Percentiles rank a stretch among this genome's conserved stretches.
Conservation (phyloP, 2,797 vertebrate species). For the Melanitta fusca region DNA sequence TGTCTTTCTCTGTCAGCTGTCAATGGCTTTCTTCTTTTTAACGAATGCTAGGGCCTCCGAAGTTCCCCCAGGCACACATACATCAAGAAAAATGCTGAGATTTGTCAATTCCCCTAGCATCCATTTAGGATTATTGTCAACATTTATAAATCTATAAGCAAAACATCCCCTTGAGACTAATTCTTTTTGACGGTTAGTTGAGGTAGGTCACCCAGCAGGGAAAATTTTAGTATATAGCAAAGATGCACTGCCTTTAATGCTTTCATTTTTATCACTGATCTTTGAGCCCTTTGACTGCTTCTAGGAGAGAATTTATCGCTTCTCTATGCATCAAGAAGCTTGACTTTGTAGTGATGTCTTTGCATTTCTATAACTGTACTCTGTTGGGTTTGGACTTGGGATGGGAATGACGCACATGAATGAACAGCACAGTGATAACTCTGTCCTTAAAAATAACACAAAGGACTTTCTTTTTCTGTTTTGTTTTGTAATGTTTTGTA, state of each 20-base stretch:
- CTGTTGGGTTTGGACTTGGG: neutral
- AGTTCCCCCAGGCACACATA: slow-evolving; percentile 66
- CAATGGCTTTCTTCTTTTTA: slow-evolving; percentile 60
- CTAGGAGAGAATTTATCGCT: neutral
- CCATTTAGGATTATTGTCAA: slow-evolving; percentile 81
- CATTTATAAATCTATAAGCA: slow-evolving; percentile 77
- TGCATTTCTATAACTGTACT: neutral
- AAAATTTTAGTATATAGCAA: slow-evolving; percentile 54
- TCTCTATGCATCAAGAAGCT: neutral
- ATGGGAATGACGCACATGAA: neutral
- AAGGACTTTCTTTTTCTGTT: neutral
- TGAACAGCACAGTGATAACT: neutral
- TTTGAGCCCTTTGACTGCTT: slow-evolving; percentile 20
- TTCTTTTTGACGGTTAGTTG: slow-evolving; percentile 70
- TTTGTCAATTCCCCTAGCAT: slow-evolving; percentile 79
- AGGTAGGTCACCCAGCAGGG: slow-evolving; percentile 74
- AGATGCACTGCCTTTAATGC: slow-evolving; percentile 45
- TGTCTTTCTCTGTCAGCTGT: slow-evolving; percentile 67
- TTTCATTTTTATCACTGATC: slow-evolving; percentile 40
- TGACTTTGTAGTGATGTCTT: neutral
- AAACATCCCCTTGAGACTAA: slow-evolving; percentile 75
- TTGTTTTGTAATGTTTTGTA: neutral
- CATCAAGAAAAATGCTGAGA: slow-evolving; percentile 72
- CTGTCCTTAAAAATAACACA: neutral
- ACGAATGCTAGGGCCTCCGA: slow-evolving; percentile 56